Conservation (phyloP, 2,888 invertebrate species). For the Ctenicera cuprea region DNA sequence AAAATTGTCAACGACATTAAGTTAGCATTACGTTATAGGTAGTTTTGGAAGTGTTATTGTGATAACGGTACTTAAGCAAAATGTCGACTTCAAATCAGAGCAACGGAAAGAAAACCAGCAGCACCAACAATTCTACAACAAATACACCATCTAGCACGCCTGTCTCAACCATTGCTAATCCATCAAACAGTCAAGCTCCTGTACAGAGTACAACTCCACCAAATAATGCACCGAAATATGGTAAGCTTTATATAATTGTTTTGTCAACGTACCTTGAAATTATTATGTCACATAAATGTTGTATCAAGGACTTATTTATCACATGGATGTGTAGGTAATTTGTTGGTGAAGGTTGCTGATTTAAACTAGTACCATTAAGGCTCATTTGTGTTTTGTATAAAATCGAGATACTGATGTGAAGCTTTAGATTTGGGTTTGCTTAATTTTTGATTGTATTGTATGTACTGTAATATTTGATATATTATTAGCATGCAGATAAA, state of each 20-base stretch:
- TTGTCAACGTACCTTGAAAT: background rate
- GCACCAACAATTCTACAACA: slow-evolving; percentile 65
- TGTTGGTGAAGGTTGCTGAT: background rate
- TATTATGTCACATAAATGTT: background rate
- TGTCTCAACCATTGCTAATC: slow-evolving; percentile 64
- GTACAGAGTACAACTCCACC: slow-evolving; percentile 69
- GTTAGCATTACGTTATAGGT: slow-evolving; percentile 56
- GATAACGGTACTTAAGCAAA: slow-evolving; percentile 56
- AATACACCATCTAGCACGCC: slow-evolving; percentile 71
- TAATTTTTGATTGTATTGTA: too few species aligned
- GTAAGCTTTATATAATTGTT: slow-evolving; percentile 60
- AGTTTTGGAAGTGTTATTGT: slow-evolving; percentile 59
- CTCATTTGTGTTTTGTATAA: too few species aligned
- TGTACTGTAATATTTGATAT: too few species aligned
- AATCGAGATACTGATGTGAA: too few species aligned
- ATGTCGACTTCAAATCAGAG: slow-evolving; percentile 64
- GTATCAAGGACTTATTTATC: slow-evolving; percentile 11
- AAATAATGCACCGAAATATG: slow-evolving; percentile 75
- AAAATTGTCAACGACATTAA: slow-evolving; percentile 47
- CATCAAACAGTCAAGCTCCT: slow-evolving; percentile 63
- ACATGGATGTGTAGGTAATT: background rate
- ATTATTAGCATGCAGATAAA: too few species aligned
- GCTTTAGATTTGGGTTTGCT: too few species aligned
- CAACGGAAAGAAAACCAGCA: slow-evolving; percentile 67
- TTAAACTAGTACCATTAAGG: background rate